Conservation (phyloP, 2,113 vertebrate species). For the Engraulis encrasicolus region DNA sequence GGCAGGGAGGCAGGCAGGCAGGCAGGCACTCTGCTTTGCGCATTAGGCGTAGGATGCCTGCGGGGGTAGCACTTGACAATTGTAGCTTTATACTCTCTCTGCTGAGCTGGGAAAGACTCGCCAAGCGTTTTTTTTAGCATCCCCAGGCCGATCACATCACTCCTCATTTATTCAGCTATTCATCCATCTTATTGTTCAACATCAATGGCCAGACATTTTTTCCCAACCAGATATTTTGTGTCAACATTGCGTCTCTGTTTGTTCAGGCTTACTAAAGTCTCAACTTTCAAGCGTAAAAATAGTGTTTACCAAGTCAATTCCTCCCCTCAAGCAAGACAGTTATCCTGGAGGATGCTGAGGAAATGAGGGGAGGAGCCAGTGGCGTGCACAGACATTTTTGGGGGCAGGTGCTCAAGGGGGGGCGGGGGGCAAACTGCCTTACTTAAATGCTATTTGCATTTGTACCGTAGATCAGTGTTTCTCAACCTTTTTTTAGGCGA, state of each 20-base stretch:
- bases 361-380: no score
- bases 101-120: not conserved
- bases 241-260: not conserved
- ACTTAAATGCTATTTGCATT: no score
- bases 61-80: constrained; percentile 9
- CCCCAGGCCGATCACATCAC: not conserved
- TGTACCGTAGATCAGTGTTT: no score
- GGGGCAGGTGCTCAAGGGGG: no score
- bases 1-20: not conserved
- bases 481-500: no score
- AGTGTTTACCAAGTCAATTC: constrained; percentile 32
- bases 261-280: not conserved
- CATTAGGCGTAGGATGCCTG: constrained; percentile 3
- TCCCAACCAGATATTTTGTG: not conserved
- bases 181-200: not conserved
- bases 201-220: not conserved
- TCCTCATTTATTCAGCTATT: not conserved
- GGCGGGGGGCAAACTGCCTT: no score
- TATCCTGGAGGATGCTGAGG: constrained; percentile 25
- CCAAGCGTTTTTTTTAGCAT: not conserved
- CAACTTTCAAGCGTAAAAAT: not conserved
- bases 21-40: not conserved
- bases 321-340: not conserved
- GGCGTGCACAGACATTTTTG: no score
- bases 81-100: not conserved